Percentiles rank a stretch among this genome's conserved stretches.
Evolutionary conservation across 2,113 vertebrate species (phyloP).

Genomic region (Mobula birostris): DNA sequence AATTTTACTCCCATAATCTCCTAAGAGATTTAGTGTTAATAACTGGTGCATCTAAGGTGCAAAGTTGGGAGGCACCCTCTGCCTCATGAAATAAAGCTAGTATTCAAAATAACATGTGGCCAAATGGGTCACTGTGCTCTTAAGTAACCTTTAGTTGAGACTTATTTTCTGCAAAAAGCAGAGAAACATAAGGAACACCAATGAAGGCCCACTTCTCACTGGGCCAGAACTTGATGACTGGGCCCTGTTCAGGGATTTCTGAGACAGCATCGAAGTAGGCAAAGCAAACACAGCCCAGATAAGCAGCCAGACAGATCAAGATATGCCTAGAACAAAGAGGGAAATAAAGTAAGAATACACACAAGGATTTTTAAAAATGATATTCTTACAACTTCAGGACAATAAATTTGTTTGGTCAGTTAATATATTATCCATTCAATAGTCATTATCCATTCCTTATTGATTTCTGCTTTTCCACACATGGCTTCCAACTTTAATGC

Average conservation of each 20-base stretch:
- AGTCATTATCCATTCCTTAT: background rate
- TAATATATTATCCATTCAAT: background rate
- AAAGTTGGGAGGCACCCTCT: background rate
- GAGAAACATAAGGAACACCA: constrained; percentile 81
- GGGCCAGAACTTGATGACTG: constrained; percentile 95
- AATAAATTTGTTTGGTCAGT: too few species aligned
- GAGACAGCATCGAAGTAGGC: constrained; percentile 91
- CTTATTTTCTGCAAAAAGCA: constrained; percentile 81
- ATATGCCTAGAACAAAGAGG: constrained; percentile 71
- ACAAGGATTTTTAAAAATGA: background rate
- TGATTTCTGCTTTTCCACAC: background rate
- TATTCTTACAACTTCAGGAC: background rate
- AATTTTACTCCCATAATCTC: background rate
- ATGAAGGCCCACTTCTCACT: constrained; percentile 97
- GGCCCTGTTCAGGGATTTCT: constrained; percentile 89
- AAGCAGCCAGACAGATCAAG: constrained; percentile 89
- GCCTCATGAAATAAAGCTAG: background rate
- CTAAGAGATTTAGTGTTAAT: background rate
- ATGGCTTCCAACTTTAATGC: background rate
- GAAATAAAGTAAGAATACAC: background rate
- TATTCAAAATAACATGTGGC: background rate
- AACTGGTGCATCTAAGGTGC: constrained; percentile 4
- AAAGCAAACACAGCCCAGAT: constrained; percentile 92
- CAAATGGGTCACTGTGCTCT: constrained; percentile 36
- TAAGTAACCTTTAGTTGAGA: constrained; percentile 83